Evolutionary conservation across 2,888 invertebrate genomes (phyloP).

Genomic region (Drosophila borborema): DNA sequence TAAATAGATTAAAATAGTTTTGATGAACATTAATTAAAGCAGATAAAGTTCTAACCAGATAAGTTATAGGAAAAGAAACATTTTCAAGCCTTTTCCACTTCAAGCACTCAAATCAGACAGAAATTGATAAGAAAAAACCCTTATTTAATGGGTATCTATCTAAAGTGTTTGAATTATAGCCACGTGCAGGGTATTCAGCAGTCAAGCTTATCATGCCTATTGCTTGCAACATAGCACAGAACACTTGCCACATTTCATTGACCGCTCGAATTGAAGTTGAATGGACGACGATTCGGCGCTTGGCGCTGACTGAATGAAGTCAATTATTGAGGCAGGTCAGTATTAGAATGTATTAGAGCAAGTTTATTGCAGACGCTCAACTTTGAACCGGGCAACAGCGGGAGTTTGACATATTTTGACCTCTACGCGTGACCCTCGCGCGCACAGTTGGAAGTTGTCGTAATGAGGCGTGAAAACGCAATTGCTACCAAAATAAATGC

Average conservation of each 20-base stretch:
- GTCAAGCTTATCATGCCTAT: background rate
- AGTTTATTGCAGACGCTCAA: conserved; percentile 54
- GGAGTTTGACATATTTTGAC: conserved; percentile 34
- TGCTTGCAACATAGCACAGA: background rate
- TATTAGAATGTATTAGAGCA: conserved; percentile 25
- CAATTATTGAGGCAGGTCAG: conserved; percentile 56
- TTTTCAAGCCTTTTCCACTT: too few species aligned
- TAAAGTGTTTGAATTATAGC: background rate
- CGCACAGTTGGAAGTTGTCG: conserved; percentile 10
- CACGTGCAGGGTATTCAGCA: background rate
- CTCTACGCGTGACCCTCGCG: conserved; percentile 44
- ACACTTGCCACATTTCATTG: conserved; percentile 21
- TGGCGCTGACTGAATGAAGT: conserved; percentile 1
- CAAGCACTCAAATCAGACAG: too few species aligned
- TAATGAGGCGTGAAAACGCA: conserved; percentile 37
- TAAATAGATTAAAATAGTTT: too few species aligned
- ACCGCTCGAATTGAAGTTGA: conserved; percentile 28
- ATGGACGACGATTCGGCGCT: conserved; percentile 19
- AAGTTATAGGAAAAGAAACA: too few species aligned
- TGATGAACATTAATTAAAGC: too few species aligned
- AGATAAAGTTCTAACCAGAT: too few species aligned
- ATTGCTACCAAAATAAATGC: conserved; percentile 30
- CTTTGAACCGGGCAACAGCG: conserved; percentile 51
- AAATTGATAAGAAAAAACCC: background rate
- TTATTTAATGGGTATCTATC: background rate